Evolutionary conservation across 2,113 vertebrate genomes (phyloP).

Genomic region (Anseranas semipalmata): DNA sequence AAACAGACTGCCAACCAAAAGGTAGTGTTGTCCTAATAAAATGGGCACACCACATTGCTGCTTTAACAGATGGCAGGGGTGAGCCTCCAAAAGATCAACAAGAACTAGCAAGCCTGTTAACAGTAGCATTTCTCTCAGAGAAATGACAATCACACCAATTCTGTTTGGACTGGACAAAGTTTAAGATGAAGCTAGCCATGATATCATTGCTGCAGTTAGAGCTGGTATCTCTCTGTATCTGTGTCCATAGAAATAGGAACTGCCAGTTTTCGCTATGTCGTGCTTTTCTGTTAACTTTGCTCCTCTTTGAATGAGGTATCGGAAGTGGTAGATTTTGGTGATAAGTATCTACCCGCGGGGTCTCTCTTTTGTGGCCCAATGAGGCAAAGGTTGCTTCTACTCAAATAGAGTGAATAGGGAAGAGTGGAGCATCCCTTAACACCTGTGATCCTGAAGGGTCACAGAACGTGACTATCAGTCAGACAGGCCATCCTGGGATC

Average conservation of each 20-base stretch:
- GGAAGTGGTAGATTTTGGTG: background rate
- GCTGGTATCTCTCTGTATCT: background rate
- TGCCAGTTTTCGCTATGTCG: background rate
- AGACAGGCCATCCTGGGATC: background rate
- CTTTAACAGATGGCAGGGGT: conserved; percentile 42
- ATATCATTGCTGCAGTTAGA: background rate
- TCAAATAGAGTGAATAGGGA: background rate
- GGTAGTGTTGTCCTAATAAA: background rate
- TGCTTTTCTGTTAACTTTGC: background rate
- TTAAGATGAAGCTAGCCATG: background rate
- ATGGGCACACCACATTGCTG: background rate
- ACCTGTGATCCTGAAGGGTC: background rate
- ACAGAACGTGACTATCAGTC: background rate
- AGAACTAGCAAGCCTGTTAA: background rate
- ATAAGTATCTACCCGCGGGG: background rate
- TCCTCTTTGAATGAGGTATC: background rate
- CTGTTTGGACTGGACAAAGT: background rate
- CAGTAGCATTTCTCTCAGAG: background rate
- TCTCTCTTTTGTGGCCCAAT: background rate
- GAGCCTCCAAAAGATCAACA: conserved; percentile 46
- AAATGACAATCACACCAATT: background rate
- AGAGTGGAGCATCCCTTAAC: background rate
- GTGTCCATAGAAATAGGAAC: background rate
- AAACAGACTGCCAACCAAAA: conserved; percentile 41
- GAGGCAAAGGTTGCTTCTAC: background rate